Conservation (phyloP, 2,113 vertebrate genomes). For the Phylloscopus whistleri region DNA sequence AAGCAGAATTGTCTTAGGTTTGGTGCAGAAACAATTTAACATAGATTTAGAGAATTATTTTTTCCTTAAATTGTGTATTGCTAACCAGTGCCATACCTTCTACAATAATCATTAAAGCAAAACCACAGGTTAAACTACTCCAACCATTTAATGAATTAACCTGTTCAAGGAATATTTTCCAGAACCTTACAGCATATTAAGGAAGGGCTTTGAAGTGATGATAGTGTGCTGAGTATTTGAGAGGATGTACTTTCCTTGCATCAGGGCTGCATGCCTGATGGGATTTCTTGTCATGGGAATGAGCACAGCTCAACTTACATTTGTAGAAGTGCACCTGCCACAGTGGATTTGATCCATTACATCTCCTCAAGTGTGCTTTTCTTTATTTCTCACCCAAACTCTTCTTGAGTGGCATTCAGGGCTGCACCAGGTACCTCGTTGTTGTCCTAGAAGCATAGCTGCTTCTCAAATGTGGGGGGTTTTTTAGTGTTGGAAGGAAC, state of each 20-base stretch:
- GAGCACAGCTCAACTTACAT: background rate
- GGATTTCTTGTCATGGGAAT: background rate
- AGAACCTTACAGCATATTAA: background rate
- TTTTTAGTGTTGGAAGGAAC: background rate
- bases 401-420: background rate
- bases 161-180: conserved; percentile 8
- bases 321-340: background rate
- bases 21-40: background rate
- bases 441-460: background rate
- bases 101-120: background rate
- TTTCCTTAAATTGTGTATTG: background rate
- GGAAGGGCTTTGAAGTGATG: conserved; percentile 4
- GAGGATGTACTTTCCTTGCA: background rate
- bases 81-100: background rate
- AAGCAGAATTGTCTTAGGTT: background rate
- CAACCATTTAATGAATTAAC: background rate
- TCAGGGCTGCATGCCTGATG: background rate
- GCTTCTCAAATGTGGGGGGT: background rate
- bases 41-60: background rate
- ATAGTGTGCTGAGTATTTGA: background rate
- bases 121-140: background rate
- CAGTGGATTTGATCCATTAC: background rate
- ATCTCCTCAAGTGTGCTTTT: background rate
- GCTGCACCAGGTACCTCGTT: background rate
- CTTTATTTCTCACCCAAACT: background rate